Conservation (phyloP, 2,797 vertebrate species). For the Sebastes oblongus region DNA sequence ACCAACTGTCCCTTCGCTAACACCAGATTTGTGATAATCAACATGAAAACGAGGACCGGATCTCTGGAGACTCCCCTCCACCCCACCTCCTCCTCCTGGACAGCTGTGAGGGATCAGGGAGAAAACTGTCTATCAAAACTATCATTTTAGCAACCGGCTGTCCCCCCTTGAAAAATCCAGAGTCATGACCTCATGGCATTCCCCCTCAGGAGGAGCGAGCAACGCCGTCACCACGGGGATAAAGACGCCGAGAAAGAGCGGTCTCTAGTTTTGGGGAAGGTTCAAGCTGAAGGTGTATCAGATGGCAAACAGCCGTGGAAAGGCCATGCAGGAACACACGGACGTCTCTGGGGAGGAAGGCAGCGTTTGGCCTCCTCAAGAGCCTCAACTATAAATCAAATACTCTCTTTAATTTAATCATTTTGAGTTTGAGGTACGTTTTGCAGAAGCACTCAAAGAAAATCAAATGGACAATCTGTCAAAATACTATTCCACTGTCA, state of each 20-base stretch:
- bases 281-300: constrained; percentile 68
- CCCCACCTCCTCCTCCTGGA: constrained; percentile 28
- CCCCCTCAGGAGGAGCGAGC: constrained; percentile 56
- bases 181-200: constrained; percentile 64
- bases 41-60: background rate
- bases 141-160: constrained; percentile 62
- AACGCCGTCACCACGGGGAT: constrained; percentile 60
- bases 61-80: background rate
- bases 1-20: constrained; percentile 6
- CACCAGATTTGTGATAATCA: constrained; percentile 38
- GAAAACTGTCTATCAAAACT: constrained; percentile 72
- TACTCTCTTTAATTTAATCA: background rate
- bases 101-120: constrained; percentile 73
- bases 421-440: background rate
- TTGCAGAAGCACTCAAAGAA: background rate
- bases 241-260: constrained; percentile 47
- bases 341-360: constrained; percentile 40
- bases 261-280: constrained; percentile 51
- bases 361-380: background rate
- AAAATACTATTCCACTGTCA: background rate
- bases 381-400: background rate
- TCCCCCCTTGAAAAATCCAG: constrained; percentile 76
- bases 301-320: constrained; percentile 65
- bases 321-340: constrained; percentile 43
- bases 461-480: background rate